Evolutionary conservation across 2,888 invertebrate species (phyloP), one percentile per base, ranked within the genome.

Genomic region (Aspidiotus destructor): DNA sequence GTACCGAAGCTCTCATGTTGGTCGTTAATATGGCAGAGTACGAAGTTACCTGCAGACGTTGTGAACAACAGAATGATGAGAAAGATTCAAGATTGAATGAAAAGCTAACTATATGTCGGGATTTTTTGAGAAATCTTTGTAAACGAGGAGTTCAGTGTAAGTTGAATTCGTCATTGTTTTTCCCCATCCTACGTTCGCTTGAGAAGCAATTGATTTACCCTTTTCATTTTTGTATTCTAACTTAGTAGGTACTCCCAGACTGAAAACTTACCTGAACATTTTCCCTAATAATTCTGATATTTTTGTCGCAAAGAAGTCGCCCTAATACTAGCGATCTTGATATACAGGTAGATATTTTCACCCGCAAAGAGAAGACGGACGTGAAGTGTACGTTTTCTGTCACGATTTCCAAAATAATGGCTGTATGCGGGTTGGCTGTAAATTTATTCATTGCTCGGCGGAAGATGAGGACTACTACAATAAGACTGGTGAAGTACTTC

Each of bases 381-480:
- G 71, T 58, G 71, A 71, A 74, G 74, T 80, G 44, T 79, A 81
- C 73, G 77, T 80, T 53, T 85, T 85, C 73, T 85, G 85, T 74
- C 84, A 84, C 74, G 85, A 85, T 75, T 85, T 80, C 75, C 89
- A 89, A 78, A 90, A 90, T 76, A 84, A 68, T 41, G 82, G 85
- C 71, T 90, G 89, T 75, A 81, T 82, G n/a, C 81, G 90, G 73
- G 84, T 84, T 5, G 85, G 84, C 70, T 89, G 89, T 74, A 85
- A 85, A 74, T 89, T 89, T 76, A 81, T 89, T 57, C 90, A 91
- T 77, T 88, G 89, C 74, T 82, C 85, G 0, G 80, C 86, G 16
- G 82, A 83, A 71, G 87, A 87, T 73, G 89, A 89, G 75, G 89
- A 88, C 73, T 86, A 85, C 73, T 90, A 86, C 74, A 83, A 86